phyloP scores from a whole-genome alignment of 2,888 invertebrate genomes.

The Lithosia quadra region DNA sequence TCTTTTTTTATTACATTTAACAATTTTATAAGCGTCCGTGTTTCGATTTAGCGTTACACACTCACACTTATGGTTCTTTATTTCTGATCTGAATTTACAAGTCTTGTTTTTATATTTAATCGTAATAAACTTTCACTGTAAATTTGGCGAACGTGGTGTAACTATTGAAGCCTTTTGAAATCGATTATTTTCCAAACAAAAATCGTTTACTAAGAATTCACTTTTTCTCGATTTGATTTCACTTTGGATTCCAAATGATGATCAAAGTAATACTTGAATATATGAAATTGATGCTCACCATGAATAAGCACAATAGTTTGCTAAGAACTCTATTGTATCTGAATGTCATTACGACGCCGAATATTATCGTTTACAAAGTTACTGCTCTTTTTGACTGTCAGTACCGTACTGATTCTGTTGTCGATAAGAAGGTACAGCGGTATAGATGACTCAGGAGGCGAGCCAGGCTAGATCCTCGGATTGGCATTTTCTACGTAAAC shows the following conservation, averaged over 20 bases:
- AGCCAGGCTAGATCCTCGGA: slow-evolving; percentile 62
- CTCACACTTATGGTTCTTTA: slow-evolving; percentile 56
- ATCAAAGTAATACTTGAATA: slow-evolving; percentile 36
- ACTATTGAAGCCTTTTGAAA: slow-evolving; percentile 66
- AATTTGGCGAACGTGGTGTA: slow-evolving; percentile 67
- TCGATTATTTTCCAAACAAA: slow-evolving; percentile 58
- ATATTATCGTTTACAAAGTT: slow-evolving; percentile 58
- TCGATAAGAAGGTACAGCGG: slow-evolving; percentile 65
- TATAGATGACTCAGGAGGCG: slow-evolving; percentile 64
- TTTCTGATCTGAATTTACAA: slow-evolving; percentile 46
- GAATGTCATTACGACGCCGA: slow-evolving; percentile 54
- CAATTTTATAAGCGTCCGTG: slow-evolving; percentile 42
- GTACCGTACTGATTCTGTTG: slow-evolving; percentile 69
- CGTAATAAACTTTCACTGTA: slow-evolving; percentile 72
- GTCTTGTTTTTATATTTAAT: slow-evolving; percentile 63
- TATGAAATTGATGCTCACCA: slow-evolving; percentile 53
- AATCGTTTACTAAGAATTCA: slow-evolving; percentile 33
- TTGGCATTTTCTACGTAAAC: slow-evolving; percentile 59
- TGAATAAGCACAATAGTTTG: slow-evolving; percentile 59
- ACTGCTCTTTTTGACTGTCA: slow-evolving; percentile 62
- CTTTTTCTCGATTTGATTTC: slow-evolving; percentile 51
- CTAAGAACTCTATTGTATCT: slow-evolving; percentile 52
- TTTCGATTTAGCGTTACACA: slow-evolving; percentile 64
- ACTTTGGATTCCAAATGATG: slow-evolving; percentile 67
- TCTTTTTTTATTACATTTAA: too few species aligned